Base-by-base conservation (phyloP, 1,140 invertebrate species). In the Saccostrea cuccullata region DNA sequence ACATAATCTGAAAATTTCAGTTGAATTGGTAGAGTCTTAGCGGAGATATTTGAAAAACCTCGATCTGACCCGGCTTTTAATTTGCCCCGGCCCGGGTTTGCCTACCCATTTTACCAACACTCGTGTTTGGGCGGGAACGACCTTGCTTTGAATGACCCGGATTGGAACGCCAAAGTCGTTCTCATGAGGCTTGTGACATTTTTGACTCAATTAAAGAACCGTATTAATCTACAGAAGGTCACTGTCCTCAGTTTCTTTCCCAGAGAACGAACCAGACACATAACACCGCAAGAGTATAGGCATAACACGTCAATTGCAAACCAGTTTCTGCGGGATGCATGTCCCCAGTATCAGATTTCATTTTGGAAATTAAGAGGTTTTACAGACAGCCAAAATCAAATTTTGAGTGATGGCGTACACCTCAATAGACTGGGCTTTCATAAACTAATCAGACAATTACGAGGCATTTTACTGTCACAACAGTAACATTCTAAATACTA, bases 351-450 rank as follows among this genome's bases (percentile, higher is more conserved):
- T 67, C 60, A 20, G 8, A 67, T 67, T 20, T 67, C 60, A 67
- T 67, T 67, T 67, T 67, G 60, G 60, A 20, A 67, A 23, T 67
- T 67, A 67, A 67, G 60, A 67, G 60, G 60, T 20, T 67, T 67
- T 67, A 67, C 20, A 67, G 15, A 67, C 60, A 67, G 60, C 60
- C 13, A 20, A 23, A 67, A 67, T 67, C 13, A 67, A 67, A 67
- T 67, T n/a, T 20, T 67, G 23, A 67, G 60, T 67, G 17, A 67
- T 20, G 60, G 60, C 1, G 60, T 67, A 20, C 60, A 67, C 23
- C 60, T 67, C 60, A 67, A 67, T 5, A 67, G 60, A 67, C 60
- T 67, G 60, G 60, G 20, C 8, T 67, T 67, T 67, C 20, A 67
- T n/a, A 67, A 67, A 67, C 60, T 67, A 2, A 20, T n/a, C 8